Percentiles rank a stretch among this genome's conserved stretches.
Evolutionary conservation across 2,113 vertebrate species (phyloP).

Genomic region (Syngnathus typhle): DNA sequence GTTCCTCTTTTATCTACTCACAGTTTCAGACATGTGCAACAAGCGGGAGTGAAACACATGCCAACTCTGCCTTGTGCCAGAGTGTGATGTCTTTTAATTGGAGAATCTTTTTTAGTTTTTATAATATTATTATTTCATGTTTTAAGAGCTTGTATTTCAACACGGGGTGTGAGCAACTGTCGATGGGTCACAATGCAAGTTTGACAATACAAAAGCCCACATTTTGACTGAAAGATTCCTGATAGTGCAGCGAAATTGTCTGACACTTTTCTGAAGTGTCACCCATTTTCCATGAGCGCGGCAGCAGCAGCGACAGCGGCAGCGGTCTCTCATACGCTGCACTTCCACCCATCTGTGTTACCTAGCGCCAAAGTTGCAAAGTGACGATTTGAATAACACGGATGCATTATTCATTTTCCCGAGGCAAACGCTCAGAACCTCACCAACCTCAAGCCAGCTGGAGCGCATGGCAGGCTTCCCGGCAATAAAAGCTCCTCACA

Average conservation of each 20-base stretch:
- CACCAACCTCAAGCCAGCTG: conserved; percentile 51
- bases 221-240: neutral
- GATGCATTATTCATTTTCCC: conserved; percentile 62
- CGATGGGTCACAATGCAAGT: neutral
- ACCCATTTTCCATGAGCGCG: conserved; percentile 45
- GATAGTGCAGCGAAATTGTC: conserved; percentile 15
- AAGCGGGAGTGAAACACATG: no score
- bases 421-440: conserved; percentile 58
- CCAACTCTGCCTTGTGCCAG: no score
- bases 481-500: conserved; percentile 54
- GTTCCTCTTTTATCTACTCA: no score
- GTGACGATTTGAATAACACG: conserved; percentile 43
- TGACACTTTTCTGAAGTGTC: conserved; percentile 17
- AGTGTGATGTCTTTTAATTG: no score
- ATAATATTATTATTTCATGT: no score
- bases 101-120: no score
- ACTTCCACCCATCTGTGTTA: conserved; percentile 21
- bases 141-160: neutral
- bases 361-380: conserved; percentile 41
- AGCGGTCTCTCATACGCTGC: conserved; percentile 16
- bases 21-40: no score
- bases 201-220: neutral
- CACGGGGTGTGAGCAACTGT: neutral
- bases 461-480: conserved; percentile 56
- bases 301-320: conserved; percentile 12